Conservation (phyloP, 2,113 vertebrate species). For the Xenopus laevis region DNA sequence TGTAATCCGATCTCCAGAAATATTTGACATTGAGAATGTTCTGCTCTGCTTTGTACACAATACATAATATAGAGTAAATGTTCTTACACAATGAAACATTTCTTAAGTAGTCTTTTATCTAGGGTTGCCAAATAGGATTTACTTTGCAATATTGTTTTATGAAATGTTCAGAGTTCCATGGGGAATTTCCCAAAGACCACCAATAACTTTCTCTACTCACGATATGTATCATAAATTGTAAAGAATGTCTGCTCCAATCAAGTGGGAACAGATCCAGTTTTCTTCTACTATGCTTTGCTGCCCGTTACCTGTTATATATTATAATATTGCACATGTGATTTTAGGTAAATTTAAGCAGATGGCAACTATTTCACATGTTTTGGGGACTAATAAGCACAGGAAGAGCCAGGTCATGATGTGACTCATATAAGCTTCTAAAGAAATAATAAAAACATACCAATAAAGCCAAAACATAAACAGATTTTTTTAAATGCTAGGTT, state of each 20-base stretch:
- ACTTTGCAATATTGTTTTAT: slow-evolving; percentile 29
- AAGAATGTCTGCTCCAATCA: slow-evolving; percentile 14
- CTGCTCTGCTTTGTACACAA: slow-evolving; percentile 4
- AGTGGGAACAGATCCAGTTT: slow-evolving; percentile 27
- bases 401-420: slow-evolving; percentile 18
- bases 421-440: slow-evolving; percentile 2
- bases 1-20: neutral
- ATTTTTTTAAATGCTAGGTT: slow-evolving; percentile 2
- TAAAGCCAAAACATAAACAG: slow-evolving; percentile 6
- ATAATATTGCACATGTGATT: slow-evolving; percentile 13
- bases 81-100: neutral
- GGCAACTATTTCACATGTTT: slow-evolving; percentile 36
- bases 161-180: slow-evolving; percentile 12
- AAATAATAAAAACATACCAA: slow-evolving; percentile 21
- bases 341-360: slow-evolving; percentile 34
- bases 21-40: slow-evolving; percentile 10
- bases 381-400: slow-evolving; percentile 18
- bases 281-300: neutral
- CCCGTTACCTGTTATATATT: slow-evolving; percentile 30
- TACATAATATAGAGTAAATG: slow-evolving; percentile 3
- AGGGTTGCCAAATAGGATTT: slow-evolving; percentile 27
- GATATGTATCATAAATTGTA: slow-evolving; percentile 27
- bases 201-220: slow-evolving; percentile 18
- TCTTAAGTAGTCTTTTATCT: slow-evolving; percentile 22
- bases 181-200: slow-evolving; percentile 27